These are phyloP conservation scores for Parelbella ahira DNA, from an alignment of 2,888 invertebrate genomes.

Conservation along the genomic window DNA sequence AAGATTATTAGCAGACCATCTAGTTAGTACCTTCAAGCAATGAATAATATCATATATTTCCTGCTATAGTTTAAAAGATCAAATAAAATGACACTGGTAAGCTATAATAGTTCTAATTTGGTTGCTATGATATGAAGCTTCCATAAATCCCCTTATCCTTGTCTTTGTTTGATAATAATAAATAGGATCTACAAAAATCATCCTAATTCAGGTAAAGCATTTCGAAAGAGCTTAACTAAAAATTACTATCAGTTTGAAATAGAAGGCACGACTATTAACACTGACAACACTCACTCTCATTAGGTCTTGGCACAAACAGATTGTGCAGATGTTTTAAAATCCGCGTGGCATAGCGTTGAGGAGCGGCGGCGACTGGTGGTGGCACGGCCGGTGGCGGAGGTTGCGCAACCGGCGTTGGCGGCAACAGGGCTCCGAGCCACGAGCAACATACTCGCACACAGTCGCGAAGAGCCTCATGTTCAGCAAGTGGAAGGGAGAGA, in stretches of 20 bases:
- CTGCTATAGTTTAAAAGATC: not conserved
- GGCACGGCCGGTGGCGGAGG: constrained; percentile 94
- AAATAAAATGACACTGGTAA: too few relatives aligned
- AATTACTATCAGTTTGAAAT: too few relatives aligned
- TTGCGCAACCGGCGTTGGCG: constrained; percentile 91
- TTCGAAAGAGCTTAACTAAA: too few relatives aligned
- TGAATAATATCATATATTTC: not conserved
- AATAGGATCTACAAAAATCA: too few relatives aligned
- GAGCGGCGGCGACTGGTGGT: constrained; percentile 91
- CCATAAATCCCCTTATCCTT: too few relatives aligned
- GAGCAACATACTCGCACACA: constrained; percentile 98
- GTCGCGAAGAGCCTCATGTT: constrained; percentile 96
- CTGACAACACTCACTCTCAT: constrained; percentile 93
- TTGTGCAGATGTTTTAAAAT: constrained; percentile 97
- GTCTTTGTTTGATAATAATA: too few relatives aligned
- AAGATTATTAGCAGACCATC: too few relatives aligned
- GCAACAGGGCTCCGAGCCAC: constrained; percentile 94
- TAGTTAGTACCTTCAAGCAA: too few relatives aligned
- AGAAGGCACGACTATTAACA: too few relatives aligned
- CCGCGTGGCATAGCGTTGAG: constrained; percentile 93
- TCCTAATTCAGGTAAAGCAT: too few relatives aligned
- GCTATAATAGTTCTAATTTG: too few relatives aligned
- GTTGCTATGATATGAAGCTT: too few relatives aligned
- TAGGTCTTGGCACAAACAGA: constrained; percentile 94
- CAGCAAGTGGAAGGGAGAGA: constrained; percentile 91